These are phyloP conservation scores for Papilio protenor DNA, from an alignment of 2,888 invertebrate species.

Conservation along the genomic window DNA sequence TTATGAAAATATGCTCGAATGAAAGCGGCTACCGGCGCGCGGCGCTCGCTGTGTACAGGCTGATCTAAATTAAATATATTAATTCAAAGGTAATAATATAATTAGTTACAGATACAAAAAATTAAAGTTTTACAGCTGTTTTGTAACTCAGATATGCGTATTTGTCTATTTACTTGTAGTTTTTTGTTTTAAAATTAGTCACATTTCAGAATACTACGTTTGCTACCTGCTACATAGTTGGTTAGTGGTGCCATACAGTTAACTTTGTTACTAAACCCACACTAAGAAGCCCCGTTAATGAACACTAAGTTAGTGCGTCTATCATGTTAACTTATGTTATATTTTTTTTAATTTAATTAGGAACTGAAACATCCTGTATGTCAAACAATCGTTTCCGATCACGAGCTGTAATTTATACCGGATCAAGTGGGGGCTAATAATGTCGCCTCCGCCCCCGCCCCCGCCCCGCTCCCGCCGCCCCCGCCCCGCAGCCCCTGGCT, in stretches of 20 bases:
- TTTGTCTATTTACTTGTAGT: too few relatives aligned
- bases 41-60: conserved; percentile 53
- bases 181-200: too few relatives aligned
- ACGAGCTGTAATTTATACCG: conserved; percentile 67
- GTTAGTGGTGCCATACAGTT: too few relatives aligned
- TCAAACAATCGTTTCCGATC: conserved; percentile 64
- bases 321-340: background rate
- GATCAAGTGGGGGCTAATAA: conserved; percentile 67
- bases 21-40: conserved; percentile 63
- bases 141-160: background rate
- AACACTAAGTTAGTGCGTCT: background rate
- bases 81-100: background rate
- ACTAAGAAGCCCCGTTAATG: background rate
- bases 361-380: conserved; percentile 57
- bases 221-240: too few relatives aligned
- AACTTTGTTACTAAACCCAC: too few relatives aligned
- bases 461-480: too few relatives aligned
- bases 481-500: conserved; percentile 34
- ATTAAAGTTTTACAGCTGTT: background rate
- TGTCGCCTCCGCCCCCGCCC: conserved; percentile 49
- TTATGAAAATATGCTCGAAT: conserved; percentile 83
- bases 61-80: conserved; percentile 43
- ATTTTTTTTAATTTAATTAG: conserved; percentile 31
- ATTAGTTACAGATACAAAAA: background rate
- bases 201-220: too few relatives aligned